Evolutionary conservation across 1,140 invertebrate genomes (phyloP), one percentile per base, ranked within the genome.

Genomic region (Harpegnathos saltator): DNA sequence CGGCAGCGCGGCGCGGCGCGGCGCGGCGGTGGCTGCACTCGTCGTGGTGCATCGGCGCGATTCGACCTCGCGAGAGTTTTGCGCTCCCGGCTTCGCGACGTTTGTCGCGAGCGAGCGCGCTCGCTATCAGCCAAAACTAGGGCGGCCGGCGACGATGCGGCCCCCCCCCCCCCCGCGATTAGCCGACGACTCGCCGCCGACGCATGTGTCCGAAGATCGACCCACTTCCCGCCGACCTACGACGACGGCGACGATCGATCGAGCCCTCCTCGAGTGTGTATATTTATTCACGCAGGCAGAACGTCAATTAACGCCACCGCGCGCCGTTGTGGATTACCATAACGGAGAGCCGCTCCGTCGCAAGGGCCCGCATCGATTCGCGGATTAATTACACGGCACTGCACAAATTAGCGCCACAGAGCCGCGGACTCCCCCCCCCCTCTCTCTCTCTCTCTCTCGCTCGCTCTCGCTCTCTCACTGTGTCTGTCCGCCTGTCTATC

Each of bases 231-330:
- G 52, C 3, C 26, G 19, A 50, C 33, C 14, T 59, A 24, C 12
- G 4, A 44, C 17, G 26, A 38, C 29, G 29, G 29, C 5, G n/a
- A 22, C 72, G 75, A 80, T 80, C 75, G 75, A 80, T 80, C 74
- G 62, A 77, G 74, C 74, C 22, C 52, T 80, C n/a, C 63, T 63
- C 15, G 65, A 80, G 71, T 17, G 65, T 15, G n/a, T 58, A 44
- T 50, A 74, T 82, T 82, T 82, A 62, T 74, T 82, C 59, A 82
- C 58, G 78, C 69, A 80, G n/a, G n/a, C n/a, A n/a, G n/a, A n/a
- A 44, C 44, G 58, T 74, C 44, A 82, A 82, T 82, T 82, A 74
- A 74, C n/a, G 11, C 9, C 38, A 19, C 61, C 44, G n/a, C n/a
- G n/a, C n/a, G 71, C n/a, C 38, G 38, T 26, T 4, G 15, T 19